Evolutionary conservation across 2,113 vertebrate genomes (phyloP).

Genomic region (Dasyurus viverrinus): DNA sequence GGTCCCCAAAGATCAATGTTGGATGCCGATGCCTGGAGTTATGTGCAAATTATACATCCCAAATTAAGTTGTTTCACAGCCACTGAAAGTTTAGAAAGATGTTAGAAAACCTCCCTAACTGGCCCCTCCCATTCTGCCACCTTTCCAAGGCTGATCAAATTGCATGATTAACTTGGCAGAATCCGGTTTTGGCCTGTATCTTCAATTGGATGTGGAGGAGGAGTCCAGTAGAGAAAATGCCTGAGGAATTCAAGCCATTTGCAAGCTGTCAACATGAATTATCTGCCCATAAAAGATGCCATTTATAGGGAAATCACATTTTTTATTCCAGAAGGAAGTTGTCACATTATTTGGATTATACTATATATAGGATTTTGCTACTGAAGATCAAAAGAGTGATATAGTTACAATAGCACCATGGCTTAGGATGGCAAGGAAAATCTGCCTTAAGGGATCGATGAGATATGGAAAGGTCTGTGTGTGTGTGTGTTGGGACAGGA

Average conservation of each 20-base stretch:
- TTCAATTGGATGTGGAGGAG: neutral
- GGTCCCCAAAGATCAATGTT: neutral
- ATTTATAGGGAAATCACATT: neutral
- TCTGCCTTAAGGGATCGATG: neutral
- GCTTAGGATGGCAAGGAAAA: neutral
- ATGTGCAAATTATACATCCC: neutral
- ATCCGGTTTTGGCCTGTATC: neutral
- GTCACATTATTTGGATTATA: neutral
- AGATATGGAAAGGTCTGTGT: neutral
- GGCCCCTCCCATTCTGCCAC: neutral
- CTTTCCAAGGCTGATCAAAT: neutral
- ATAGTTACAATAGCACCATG: neutral
- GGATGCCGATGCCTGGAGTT: neutral
- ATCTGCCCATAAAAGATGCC: slow-evolving; percentile 1
- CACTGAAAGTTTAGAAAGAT: neutral
- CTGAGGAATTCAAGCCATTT: neutral
- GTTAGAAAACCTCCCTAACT: neutral
- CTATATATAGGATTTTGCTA: neutral
- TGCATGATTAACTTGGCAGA: neutral
- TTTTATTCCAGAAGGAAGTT: neutral
- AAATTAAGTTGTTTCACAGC: neutral
- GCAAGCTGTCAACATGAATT: neutral
- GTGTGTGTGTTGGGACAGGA: neutral
- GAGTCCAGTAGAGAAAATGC: neutral
- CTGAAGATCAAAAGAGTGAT: neutral